phyloP scores from a whole-genome alignment of 2,888 invertebrate genomes.

The Schrankia costaestrigalis region DNA sequence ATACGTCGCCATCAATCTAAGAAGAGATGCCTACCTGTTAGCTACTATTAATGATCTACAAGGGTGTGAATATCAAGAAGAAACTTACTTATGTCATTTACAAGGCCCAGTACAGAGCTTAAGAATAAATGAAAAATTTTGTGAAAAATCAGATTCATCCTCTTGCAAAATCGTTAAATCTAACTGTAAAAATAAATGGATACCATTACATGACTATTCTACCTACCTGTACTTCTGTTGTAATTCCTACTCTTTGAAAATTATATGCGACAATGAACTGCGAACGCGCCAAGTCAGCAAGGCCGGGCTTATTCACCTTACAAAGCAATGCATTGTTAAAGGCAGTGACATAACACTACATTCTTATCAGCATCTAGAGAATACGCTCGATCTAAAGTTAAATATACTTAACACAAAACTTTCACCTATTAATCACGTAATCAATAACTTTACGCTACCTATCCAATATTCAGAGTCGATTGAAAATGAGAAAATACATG shows the following conservation, averaged over 20 bases:
- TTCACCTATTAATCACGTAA: background rate
- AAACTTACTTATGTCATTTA: too few species aligned
- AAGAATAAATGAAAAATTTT: too few species aligned
- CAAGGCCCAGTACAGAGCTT: too few species aligned
- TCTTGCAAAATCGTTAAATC: background rate
- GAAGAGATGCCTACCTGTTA: too few species aligned
- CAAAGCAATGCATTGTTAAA: background rate
- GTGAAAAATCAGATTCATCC: background rate
- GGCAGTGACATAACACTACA: background rate
- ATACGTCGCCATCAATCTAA: too few species aligned
- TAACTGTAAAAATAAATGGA: background rate
- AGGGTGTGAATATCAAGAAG: too few species aligned
- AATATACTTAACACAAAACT: background rate
- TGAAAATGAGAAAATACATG: too few species aligned
- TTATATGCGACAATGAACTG: background rate
- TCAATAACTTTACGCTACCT: conserved; percentile 1
- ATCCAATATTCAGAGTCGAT: background rate
- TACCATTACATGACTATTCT: background rate
- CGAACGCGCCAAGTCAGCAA: conserved; percentile 1
- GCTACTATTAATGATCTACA: too few species aligned
- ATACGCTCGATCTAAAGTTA: background rate
- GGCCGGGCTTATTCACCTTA: conserved; percentile 1
- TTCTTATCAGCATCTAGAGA: background rate
- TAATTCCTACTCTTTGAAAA: background rate
- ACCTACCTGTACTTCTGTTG: background rate